Evolutionary conservation across 2,113 vertebrate genomes (phyloP).

Genomic region (Cyanoramphus novaezelandiae): DNA sequence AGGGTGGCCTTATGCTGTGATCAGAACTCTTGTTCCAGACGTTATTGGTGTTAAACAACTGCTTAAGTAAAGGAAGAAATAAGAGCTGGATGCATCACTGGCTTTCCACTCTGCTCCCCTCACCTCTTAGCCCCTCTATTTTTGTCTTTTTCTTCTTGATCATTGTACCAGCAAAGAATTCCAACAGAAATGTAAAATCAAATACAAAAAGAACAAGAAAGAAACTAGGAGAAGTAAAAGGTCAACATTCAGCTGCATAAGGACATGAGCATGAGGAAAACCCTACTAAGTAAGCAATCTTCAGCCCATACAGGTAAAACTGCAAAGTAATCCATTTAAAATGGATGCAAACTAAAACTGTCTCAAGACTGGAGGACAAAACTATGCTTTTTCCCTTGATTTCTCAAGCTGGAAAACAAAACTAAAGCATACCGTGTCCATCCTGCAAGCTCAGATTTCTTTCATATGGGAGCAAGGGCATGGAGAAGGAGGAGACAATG

Average conservation of each 20-base stretch:
- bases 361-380: background rate
- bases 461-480: background rate
- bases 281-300: background rate
- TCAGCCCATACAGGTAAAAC: background rate
- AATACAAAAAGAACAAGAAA: background rate
- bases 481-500: background rate
- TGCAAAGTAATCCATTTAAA: background rate
- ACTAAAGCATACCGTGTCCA: accelerated
- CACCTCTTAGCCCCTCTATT: background rate
- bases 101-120: background rate
- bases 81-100: background rate
- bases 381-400: background rate
- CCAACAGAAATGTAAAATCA: background rate
- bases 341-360: background rate
- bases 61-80: background rate
- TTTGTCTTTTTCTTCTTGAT: background rate
- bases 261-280: background rate
- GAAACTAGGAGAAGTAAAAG: background rate
- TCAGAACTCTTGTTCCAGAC: background rate
- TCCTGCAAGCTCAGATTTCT: background rate
- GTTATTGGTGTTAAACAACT: background rate
- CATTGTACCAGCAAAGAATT: background rate
- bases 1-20: background rate
- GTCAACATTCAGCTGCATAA: background rate
- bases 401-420: background rate